Conservation (phyloP, 2,797 vertebrate genomes). For the Brachymystax lenok region DNA sequence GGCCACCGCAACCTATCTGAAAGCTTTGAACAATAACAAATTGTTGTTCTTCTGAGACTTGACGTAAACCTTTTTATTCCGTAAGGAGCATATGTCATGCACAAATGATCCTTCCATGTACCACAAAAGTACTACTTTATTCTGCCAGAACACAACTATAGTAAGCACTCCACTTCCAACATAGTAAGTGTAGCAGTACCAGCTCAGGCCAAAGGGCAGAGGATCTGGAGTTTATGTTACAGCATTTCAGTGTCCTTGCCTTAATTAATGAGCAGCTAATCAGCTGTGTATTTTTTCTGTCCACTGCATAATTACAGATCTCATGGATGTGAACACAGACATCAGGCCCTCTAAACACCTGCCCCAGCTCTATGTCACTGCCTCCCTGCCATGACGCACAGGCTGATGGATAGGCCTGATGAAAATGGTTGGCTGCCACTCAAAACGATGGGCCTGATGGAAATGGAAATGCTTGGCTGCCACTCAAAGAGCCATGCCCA, state of each 20-base stretch:
- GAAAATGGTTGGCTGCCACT: constrained; percentile 62
- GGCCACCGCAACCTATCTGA: constrained; percentile 36
- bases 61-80: not conserved
- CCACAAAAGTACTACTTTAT: constrained; percentile 17
- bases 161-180: not conserved
- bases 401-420: constrained; percentile 64
- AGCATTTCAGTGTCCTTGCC: constrained; percentile 67
- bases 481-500: constrained; percentile 28
- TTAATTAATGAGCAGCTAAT: constrained; percentile 73
- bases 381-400: constrained; percentile 47
- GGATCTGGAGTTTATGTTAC: constrained; percentile 35
- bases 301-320: constrained; percentile 65
- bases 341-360: constrained; percentile 69
- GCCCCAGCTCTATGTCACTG: constrained; percentile 61
- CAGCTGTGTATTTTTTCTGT: constrained; percentile 66
- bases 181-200: not conserved
- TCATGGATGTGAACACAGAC: constrained; percentile 54
- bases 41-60: constrained; percentile 17
- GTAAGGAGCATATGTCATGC: not conserved
- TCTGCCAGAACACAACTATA: not conserved
- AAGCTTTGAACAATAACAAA: constrained; percentile 47
- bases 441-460: constrained; percentile 57
- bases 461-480: constrained; percentile 57
- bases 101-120: not conserved
- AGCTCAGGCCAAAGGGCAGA: constrained; percentile 1